These are phyloP conservation scores for Perognathus longimembris DNA, from an alignment of 2,113 vertebrate genomes.

Conservation along the genomic window DNA sequence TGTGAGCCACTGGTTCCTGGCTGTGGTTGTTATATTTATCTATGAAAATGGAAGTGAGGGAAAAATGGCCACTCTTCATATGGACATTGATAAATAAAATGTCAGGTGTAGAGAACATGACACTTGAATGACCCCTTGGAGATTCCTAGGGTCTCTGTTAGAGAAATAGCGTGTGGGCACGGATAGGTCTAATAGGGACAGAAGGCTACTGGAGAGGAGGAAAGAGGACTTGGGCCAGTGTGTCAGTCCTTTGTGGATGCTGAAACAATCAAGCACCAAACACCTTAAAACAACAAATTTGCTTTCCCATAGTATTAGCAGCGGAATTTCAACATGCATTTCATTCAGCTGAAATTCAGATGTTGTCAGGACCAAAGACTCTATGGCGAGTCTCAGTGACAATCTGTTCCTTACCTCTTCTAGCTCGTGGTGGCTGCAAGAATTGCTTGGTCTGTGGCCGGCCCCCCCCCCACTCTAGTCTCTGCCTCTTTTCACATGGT, in stretches of 20 bases:
- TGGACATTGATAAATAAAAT: background rate
- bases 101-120: background rate
- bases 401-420: background rate
- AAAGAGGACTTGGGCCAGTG: background rate
- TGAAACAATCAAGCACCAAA: too few relatives aligned
- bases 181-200: too few relatives aligned
- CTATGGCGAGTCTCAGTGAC: background rate
- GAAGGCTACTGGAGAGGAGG: background rate
- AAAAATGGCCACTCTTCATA: background rate
- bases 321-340: background rate
- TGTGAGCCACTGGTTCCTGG: too few relatives aligned
- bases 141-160: background rate
- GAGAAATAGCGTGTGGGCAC: background rate
- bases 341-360: background rate
- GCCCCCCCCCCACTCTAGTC: rapidly evolving
- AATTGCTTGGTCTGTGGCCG: too few relatives aligned
- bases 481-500: background rate
- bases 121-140: background rate
- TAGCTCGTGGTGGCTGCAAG: background rate
- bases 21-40: background rate
- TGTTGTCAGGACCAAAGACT: rapidly evolving
- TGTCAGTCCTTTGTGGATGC: background rate
- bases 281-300: background rate
- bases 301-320: background rate
- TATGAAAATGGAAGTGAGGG: background rate